Base-by-base conservation (phyloP, 2,888 invertebrate species). In the Melolontha melolontha region DNA sequence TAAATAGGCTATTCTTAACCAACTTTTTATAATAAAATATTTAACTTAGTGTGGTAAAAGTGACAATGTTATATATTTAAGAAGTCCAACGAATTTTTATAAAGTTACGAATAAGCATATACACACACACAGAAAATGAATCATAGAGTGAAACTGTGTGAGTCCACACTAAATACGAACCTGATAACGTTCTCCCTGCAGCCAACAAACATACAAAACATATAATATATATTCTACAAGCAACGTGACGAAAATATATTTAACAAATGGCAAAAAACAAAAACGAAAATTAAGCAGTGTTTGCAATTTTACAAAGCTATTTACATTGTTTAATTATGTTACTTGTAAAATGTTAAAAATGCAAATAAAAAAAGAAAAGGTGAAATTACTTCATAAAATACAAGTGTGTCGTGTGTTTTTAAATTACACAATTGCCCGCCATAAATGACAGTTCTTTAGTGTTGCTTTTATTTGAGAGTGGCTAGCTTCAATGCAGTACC, bases 131-230 rank as follows among this genome's bases (percentile, higher is more conserved):
- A 44, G 12, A 41, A n/a, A 51, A 47, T 12, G n/a, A 51, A 64
- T 34, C 1, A 34, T 1, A 17, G 10, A 22, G 29, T 7, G 27
- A 29, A 4, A n/a, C n/a, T 22, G 22, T 22, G 1, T 22, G 22
- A 16, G 16, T 27, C 14, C 6, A 22, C 7, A 27, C 11, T 7
- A 12, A 17, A 59, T 79, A 82, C 81, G 74, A 77, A 82, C 82
- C 82, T 82, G 81, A 71, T 80, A 79, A 72, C 74, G 78, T 70
- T 81, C 81, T 75, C 81, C 82, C 82, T 82, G 79, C 75, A 75
- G 80, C 78, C 77, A 47, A 62, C 14, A 62, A 34, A 47, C 16
- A 57, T 41, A 62, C 34, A 11, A 47, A 47, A 62, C 29, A 62
- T 47, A 29, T 47, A 44, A 12, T 8, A 34, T 1, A 49, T 47